Conservation (phyloP, 1,140 invertebrate species). For the Formica selysi region DNA sequence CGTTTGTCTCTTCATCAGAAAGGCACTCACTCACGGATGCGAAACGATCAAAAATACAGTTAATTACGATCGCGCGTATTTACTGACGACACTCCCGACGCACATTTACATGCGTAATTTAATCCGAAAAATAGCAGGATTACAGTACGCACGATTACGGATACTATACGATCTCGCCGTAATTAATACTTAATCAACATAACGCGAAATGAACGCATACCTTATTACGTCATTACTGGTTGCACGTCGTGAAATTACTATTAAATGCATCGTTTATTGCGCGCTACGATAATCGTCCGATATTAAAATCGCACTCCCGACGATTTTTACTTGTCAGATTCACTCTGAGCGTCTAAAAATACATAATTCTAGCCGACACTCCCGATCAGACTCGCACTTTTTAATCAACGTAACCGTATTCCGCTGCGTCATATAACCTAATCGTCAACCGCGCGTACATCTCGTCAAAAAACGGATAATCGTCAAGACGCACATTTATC, state of each 20-base stretch:
- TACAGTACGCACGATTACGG: neutral
- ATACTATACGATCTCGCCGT: neutral
- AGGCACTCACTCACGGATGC: neutral
- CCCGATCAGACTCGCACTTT: neutral
- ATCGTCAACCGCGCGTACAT: neutral
- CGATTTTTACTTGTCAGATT: neutral
- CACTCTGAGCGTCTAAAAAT: neutral
- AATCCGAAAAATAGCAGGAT: neutral
- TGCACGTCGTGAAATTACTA: neutral
- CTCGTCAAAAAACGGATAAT: neutral
- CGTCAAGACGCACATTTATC: neutral
- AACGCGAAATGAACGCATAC: neutral
- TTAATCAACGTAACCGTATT: neutral
- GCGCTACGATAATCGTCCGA: neutral
- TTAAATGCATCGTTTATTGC: neutral
- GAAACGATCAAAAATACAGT: neutral
- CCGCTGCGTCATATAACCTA: neutral
- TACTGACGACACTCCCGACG: neutral
- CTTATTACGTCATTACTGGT: neutral
- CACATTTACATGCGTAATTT: neutral
- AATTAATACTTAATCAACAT: neutral
- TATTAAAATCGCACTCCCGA: neutral
- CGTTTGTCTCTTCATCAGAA: neutral
- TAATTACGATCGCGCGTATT: constrained; percentile 2
- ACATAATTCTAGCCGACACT: neutral